These are phyloP conservation scores for Sarcophaga carnaria DNA, from an alignment of 2,888 invertebrate genomes.

Conservation along the genomic window DNA sequence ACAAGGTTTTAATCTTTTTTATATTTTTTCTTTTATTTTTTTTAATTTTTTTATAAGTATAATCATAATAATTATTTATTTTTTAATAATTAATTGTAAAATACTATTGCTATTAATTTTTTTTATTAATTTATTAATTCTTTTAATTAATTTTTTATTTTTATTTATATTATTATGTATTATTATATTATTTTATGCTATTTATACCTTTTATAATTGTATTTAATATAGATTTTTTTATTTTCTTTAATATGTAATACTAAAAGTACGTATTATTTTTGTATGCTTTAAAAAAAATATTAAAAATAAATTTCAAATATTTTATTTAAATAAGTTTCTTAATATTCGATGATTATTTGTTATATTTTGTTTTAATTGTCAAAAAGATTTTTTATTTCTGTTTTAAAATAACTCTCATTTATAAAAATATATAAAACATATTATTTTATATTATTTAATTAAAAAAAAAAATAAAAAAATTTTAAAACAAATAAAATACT, in stretches of 20 bases:
- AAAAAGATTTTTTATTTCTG: neutral
- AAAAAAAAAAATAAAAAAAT: no score
- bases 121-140: constrained; percentile 22
- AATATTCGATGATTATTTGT: constrained; percentile 38
- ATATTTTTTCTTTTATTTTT: constrained; percentile 8
- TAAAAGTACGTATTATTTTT: constrained; percentile 44
- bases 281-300: constrained; percentile 30
- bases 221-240: constrained; percentile 28
- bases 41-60: constrained; percentile 26
- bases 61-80: constrained; percentile 35
- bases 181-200: constrained; percentile 8
- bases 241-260: constrained; percentile 25
- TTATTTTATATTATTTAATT: neutral
- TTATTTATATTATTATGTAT: constrained; percentile 19
- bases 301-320: neutral
- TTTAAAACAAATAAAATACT: no score
- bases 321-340: constrained; percentile 13
- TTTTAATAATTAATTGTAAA: constrained; percentile 40
- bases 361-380: neutral
- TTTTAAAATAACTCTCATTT: neutral
- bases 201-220: constrained; percentile 30
- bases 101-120: constrained; percentile 64
- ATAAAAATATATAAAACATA: no score
- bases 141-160: constrained; percentile 15
- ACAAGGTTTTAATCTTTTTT: constrained; percentile 25